Evolutionary conservation across 2,888 invertebrate species (phyloP).

Genomic region (Nesidiocoris tenuis): DNA sequence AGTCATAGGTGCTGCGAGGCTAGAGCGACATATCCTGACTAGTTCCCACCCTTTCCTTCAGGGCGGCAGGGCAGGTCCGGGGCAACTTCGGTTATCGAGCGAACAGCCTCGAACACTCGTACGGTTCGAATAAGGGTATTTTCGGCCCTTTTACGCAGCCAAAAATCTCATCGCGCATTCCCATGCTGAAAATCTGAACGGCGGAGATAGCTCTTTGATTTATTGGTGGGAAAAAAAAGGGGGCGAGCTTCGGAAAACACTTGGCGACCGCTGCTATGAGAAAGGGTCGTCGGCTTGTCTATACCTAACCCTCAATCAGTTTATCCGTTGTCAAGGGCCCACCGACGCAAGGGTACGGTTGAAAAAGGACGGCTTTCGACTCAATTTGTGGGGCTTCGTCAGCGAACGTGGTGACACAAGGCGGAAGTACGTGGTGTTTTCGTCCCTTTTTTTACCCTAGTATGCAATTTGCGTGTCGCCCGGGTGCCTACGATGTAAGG

Average conservation of each 20-base stretch:
- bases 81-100: too few species aligned
- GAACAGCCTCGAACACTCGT: too few species aligned
- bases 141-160: too few species aligned
- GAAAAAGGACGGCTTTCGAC: conserved; percentile 12
- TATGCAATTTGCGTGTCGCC: conserved; percentile 35
- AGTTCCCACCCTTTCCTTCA: too few species aligned
- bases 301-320: neutral
- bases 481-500: conserved; percentile 13
- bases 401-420: neutral
- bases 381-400: conserved; percentile 30
- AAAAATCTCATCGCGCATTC: too few species aligned
- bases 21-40: too few species aligned
- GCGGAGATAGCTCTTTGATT: neutral
- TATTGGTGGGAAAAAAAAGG: neutral
- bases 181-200: too few species aligned
- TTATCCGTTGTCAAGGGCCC: neutral
- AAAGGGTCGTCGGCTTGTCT: neutral
- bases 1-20: too few species aligned
- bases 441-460: neutral
- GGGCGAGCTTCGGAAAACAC: neutral
- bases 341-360: neutral
- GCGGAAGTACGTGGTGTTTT: neutral
- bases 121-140: too few species aligned
- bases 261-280: neutral
- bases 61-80: too few species aligned